Base-by-base conservation (phyloP, 2,113 vertebrate genomes). In the Clarias batrachus region DNA sequence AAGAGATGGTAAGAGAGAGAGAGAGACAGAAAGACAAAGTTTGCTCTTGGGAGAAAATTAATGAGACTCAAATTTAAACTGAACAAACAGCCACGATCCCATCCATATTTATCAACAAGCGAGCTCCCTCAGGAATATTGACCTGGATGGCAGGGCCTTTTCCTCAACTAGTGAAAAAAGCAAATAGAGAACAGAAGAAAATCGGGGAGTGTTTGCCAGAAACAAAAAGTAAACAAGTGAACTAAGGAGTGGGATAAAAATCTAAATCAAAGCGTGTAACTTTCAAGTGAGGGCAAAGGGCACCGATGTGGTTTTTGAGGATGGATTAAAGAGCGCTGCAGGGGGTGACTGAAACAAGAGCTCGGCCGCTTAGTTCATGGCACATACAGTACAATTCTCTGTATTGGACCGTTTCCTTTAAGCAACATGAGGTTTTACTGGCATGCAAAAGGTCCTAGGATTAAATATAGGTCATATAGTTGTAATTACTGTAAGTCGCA, bases 41-140 rank as follows among this genome's bases (percentile, higher is more conserved):
- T 23, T 54, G 33, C 73, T 73, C 80, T 66, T 81, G 48, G 62
- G 76, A 78, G 84, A 86, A 81, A 87, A 89, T 88, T 87, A 89
- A 88, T 82, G 79, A 87, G 83, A 90, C 83, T 66, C 70, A 90
- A 90, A 83, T 30, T 73, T 78, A 85, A 84, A 84, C 70, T 76
- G 76, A 91, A 81, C 70, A 89, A 87, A 89, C 80, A 74, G 76
- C 30, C 52, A 56, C 74, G 84, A 81, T 86, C 87, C 81, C 79
- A 89, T 89, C 85, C 85, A 91, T 91, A 91, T 90, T 89, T 85
- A 91, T 88, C 85, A 71, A 85, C 85, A 85, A 86, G 83, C 83
- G 86, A 33, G 52, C 87, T 76, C 59, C 65, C 65, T 77, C 41
- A 85, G 76, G 79, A 87, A 66, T 79, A 76, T 66, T 87, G 86